Evolutionary conservation across 2,113 vertebrate genomes (phyloP), one percentile per base, ranked within the genome.

Genomic region (Chunga burmeisteri): DNA sequence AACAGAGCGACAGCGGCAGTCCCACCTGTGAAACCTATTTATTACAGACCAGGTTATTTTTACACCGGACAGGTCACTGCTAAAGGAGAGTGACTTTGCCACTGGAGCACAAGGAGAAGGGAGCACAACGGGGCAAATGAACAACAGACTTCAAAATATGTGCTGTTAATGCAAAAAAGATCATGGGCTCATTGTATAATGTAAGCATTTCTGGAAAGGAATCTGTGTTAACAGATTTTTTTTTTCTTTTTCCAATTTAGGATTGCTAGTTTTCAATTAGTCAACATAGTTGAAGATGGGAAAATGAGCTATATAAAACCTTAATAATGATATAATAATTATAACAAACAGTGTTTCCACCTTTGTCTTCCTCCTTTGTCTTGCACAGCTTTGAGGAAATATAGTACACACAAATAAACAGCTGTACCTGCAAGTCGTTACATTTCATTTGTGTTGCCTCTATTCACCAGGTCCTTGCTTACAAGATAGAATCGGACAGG

Each of bases 381-480:
- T 75, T 88, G n/a, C 25, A 75, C 49, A 62, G 47, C 11, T 80
- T 72, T 82, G 36, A 74, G 36, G 46, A 94, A 77, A 78, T 46
- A 77, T 1, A 83, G 40, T 30, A 80, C 10, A 58, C 0, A 3
- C 36, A 63, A 32, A 74, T 55, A 83, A 86, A 86, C 20, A 78
- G 59, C 53, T 94, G 38, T 86, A 62, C 29, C n/a, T 90, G 49
- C 16, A 78, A 52, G 56, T 62, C 46, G 61, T 77, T 91, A 53
- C 47, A 73, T 94, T 96, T 86, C 25, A 61, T 94, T 95, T 74
- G n/a, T 92, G 67, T 61, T 89, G 49, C 56, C 56, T 82, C 63
- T 77, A 4, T 79, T 93, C n/a, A 77, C 38, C 5, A 8, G 22
- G 46, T 61, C n/a, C 72, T 95, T 81, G 56, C 42, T 84, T 78